phyloP scores from a whole-genome alignment of 1,140 invertebrate species.

The Chrysomallon squamiferum region DNA sequence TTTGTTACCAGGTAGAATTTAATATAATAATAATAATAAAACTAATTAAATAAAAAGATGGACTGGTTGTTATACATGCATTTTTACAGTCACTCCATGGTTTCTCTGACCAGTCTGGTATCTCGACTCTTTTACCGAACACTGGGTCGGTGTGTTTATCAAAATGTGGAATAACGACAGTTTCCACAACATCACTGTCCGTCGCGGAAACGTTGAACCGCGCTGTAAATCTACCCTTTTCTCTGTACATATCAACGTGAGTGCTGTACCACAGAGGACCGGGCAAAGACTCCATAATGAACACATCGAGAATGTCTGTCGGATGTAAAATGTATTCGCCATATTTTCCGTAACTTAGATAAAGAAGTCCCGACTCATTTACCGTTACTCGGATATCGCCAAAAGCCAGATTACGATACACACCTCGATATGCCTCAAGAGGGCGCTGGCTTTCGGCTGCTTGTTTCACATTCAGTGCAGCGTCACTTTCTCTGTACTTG shows the following conservation, averaged over 20 bases:
- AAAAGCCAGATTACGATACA: constrained; percentile 20
- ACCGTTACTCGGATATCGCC: constrained; percentile 18
- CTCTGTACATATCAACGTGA: constrained; percentile 14
- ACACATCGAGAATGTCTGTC: constrained; percentile 6
- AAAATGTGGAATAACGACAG: constrained; percentile 21
- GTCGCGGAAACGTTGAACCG: constrained; percentile 8
- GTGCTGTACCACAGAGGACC: constrained; percentile 24
- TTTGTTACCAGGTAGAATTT: too few species aligned
- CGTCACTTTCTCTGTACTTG: neutral
- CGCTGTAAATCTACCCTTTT: constrained; percentile 8
- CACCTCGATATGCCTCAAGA: constrained; percentile 17
- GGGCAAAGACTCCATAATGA: constrained; percentile 4
- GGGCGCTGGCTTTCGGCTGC: constrained; percentile 2
- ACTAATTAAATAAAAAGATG: too few species aligned
- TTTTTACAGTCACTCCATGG: neutral
- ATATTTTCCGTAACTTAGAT: constrained; percentile 20
- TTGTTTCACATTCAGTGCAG: neutral
- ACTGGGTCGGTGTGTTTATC: constrained; percentile 17
- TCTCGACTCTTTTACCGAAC: constrained; percentile 8
- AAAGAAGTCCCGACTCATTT: constrained; percentile 10
- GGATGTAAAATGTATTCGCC: constrained; percentile 13
- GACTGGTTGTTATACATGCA: too few species aligned
- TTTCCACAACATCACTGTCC: constrained; percentile 8
- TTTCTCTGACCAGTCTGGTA: neutral
- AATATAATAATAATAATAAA: too few species aligned